Evolutionary conservation across 2,797 vertebrate genomes (phyloP), one percentile per base, ranked within the genome.

Genomic region (Merluccius polli): DNA sequence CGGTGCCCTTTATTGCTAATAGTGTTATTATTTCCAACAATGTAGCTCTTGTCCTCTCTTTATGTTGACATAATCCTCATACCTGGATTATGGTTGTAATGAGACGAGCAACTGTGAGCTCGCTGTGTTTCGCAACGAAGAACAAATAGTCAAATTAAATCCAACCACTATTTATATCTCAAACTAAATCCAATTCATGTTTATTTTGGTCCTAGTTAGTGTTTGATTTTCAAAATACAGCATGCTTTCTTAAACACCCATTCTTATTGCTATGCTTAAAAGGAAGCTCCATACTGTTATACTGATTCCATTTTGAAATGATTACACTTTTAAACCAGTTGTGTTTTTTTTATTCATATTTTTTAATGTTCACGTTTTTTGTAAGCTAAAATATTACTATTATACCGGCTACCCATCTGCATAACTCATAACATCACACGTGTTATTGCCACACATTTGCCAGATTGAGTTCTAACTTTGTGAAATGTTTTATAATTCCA

Each of bases 401-500:
- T 7, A 59, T 59, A 44, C 41, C 13, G 9, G 36, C 36, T 8
- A 44, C 41, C 15, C 52, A n/a, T 59, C 52, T n/a, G 24, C 73
- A 78, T 74, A 82, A 71, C 63, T 73, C 9, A 38, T 70, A 33
- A 63, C 75, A 84, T 86, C 84, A 88, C 85, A 82, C 85, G 81
- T 4, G 73, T 63, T 13, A 33, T 90, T 86, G 71, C 88, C 79
- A 90, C 79, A 90, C 38, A 71, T 85, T 78, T 80, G 48, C 79
- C 33, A 82, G 68, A 82, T 84, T 52, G 63, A 32, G 59, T 81
- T 81, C 73, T 85, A 79, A 63, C 77, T 86, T 79, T 82, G 75
- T 75, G 71, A 74, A 85, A 88, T 79, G 82, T 82, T 85, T 36
- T 75, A 82, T 86, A 91, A 94, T 93, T 92, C 93, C 86, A 85